Conservation (phyloP, 2,797 vertebrate genomes). For the Rhyacichthys aspro region DNA sequence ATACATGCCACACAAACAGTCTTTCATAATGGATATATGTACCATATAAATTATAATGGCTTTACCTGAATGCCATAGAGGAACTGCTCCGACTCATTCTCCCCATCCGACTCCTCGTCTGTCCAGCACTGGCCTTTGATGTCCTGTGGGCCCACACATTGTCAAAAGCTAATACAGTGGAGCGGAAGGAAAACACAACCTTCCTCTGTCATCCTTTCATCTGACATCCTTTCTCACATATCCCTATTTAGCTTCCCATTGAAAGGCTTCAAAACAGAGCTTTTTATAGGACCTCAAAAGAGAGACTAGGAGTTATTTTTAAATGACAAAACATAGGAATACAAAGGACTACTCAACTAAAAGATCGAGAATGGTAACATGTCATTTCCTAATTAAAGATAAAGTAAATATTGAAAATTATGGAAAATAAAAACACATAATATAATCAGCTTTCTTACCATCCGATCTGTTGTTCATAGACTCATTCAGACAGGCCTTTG, state of each 20-base stretch:
- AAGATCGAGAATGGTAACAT: slow-evolving; percentile 32
- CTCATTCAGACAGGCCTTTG: slow-evolving; percentile 80
- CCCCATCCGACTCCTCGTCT: slow-evolving; percentile 97
- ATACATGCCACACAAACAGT: background rate
- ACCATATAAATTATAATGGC: slow-evolving; percentile 4
- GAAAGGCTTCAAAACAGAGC: slow-evolving; percentile 59
- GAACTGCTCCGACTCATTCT: slow-evolving; percentile 98
- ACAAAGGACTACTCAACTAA: slow-evolving; percentile 27
- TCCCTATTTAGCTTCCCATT: slow-evolving; percentile 61
- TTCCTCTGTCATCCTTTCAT: slow-evolving; percentile 60
- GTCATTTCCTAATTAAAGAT: slow-evolving; percentile 16
- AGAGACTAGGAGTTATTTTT: slow-evolving; percentile 30
- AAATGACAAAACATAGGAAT: slow-evolving; percentile 28
- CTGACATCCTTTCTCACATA: slow-evolving; percentile 55
- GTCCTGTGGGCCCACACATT: slow-evolving; percentile 82
- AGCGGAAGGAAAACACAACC: slow-evolving; percentile 45
- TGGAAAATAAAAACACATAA: slow-evolving; percentile 5
- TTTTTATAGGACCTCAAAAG: slow-evolving; percentile 59
- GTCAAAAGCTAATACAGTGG: slow-evolving; percentile 61
- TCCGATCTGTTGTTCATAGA: slow-evolving; percentile 85
- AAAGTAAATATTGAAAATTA: too few relatives aligned
- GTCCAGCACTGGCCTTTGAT: slow-evolving; percentile 98
- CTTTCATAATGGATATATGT: slow-evolving; percentile 4
- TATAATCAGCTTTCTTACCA: slow-evolving; percentile 80
- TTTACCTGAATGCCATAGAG: slow-evolving; percentile 95